These are phyloP conservation scores for Carabus problematicus DNA, from an alignment of 2,888 invertebrate genomes.

Conservation along the genomic window DNA sequence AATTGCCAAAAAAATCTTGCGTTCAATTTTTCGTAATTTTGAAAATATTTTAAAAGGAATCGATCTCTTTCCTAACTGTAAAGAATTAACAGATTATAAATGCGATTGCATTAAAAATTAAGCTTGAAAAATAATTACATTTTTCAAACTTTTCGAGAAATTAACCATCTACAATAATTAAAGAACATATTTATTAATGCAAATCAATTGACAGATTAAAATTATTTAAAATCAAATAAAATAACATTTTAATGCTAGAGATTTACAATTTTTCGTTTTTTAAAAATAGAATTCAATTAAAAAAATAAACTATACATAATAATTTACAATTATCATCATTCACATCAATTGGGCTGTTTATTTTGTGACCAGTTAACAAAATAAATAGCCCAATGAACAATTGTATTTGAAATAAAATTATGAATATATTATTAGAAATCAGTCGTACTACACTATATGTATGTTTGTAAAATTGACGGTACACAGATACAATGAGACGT, in stretches of 20 bases:
- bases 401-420: too few relatives aligned
- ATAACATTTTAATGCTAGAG: constrained; percentile 5
- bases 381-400: constrained; percentile 19
- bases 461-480: too few relatives aligned
- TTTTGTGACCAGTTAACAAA: neutral
- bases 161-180: constrained; percentile 6
- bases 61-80: too few relatives aligned
- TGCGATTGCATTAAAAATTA: constrained; percentile 7
- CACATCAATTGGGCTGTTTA: neutral
- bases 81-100: neutral
- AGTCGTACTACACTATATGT: constrained; percentile 34
- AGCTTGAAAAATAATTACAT: constrained; percentile 2
- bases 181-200: constrained; percentile 30
- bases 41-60: too few relatives aligned
- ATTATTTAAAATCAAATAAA: neutral
- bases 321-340: constrained; percentile 19
- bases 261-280: constrained; percentile 24
- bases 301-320: constrained; percentile 39
- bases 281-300: constrained; percentile 31
- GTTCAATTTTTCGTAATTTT: too few relatives aligned
- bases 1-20: too few relatives aligned
- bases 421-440: neutral
- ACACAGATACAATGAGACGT: constrained; percentile 17
- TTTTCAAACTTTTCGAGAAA: too few relatives aligned
- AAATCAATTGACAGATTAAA: constrained; percentile 3